These are phyloP conservation scores for Amblyjoppa fuscipennis DNA, from an alignment of 2,888 invertebrate species.

Conservation along the genomic window DNA sequence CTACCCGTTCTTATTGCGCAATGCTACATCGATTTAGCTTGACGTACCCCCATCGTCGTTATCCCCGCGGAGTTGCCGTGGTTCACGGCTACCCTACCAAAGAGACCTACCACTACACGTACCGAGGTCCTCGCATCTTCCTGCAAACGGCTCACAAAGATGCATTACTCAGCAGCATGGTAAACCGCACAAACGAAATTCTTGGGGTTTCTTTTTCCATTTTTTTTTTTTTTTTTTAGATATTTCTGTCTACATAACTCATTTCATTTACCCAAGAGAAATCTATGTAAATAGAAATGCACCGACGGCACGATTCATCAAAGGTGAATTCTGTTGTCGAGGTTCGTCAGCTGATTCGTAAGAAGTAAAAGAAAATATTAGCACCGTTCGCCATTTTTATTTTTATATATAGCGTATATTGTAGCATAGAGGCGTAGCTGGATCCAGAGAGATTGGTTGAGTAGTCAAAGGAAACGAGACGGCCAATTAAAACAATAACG, in stretches of 20 bases:
- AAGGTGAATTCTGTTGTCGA: conserved; percentile 1
- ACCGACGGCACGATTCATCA: not conserved
- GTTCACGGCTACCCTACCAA: not conserved
- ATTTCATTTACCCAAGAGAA: conserved; percentile 18
- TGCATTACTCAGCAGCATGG: not conserved
- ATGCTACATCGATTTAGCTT: conserved; percentile 51
- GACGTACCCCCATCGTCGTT: conserved; percentile 32
- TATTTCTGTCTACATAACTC: not conserved
- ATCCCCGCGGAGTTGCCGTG: conserved; percentile 34
- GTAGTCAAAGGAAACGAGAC: too few relatives aligned
- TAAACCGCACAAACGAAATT: not conserved
- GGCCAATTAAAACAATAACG: too few relatives aligned
- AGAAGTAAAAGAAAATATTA: not conserved
- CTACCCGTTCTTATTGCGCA: conserved; percentile 39
- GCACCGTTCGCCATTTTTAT: not conserved
- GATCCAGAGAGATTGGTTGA: too few relatives aligned
- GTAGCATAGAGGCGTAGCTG: too few relatives aligned
- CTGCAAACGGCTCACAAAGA: not conserved
- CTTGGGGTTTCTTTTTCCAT: not conserved
- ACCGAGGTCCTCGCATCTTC: not conserved
- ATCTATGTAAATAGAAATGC: not conserved
- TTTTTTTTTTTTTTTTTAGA: not conserved
- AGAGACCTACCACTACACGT: not conserved
- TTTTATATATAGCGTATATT: not conserved
- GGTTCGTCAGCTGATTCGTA: not conserved